These are phyloP conservation scores for Augiades crinisus DNA, from an alignment of 2,888 invertebrate species.

Conservation along the genomic window DNA sequence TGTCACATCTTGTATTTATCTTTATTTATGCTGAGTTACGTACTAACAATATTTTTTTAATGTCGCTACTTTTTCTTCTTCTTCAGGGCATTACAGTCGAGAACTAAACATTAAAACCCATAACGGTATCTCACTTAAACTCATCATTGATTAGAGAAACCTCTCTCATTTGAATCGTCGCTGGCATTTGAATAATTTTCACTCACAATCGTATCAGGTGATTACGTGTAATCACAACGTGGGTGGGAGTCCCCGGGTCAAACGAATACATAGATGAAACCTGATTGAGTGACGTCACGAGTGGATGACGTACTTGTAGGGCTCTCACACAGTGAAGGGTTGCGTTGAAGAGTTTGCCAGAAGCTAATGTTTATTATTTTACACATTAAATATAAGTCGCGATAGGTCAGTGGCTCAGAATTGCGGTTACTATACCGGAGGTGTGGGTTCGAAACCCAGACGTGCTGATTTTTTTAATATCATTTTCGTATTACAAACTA, in stretches of 20 bases:
- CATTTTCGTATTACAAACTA: too few species aligned
- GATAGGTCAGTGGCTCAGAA: too few species aligned
- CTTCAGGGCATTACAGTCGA: background rate
- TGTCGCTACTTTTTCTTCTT: background rate
- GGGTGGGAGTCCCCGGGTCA: slow-evolving; percentile 73
- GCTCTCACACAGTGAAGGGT: background rate
- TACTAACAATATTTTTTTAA: too few species aligned
- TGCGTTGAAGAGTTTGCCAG: too few species aligned
- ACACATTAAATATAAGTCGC: too few species aligned
- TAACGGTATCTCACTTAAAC: background rate
- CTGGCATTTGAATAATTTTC: slow-evolving; percentile 30
- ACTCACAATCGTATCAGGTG: slow-evolving; percentile 38
- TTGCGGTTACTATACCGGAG: too few species aligned
- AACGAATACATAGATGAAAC: slow-evolving; percentile 70
- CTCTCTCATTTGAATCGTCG: slow-evolving; percentile 15
- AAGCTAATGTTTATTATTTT: too few species aligned
- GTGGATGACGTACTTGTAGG: slow-evolving; percentile 31
- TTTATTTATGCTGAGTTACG: too few species aligned
- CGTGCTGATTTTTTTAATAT: too few species aligned
- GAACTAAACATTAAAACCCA: background rate
- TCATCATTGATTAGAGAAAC: slow-evolving; percentile 12
- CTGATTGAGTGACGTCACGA: slow-evolving; percentile 49
- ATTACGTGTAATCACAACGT: slow-evolving; percentile 49
- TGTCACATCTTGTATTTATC: too few species aligned
- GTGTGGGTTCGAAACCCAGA: too few species aligned